A percentile compares a stretch with the other conserved stretches of the same genome.
These are phyloP conservation scores for Xyliphius kryptos DNA, from an alignment of 2,113 vertebrate species.

Conservation along the genomic window DNA sequence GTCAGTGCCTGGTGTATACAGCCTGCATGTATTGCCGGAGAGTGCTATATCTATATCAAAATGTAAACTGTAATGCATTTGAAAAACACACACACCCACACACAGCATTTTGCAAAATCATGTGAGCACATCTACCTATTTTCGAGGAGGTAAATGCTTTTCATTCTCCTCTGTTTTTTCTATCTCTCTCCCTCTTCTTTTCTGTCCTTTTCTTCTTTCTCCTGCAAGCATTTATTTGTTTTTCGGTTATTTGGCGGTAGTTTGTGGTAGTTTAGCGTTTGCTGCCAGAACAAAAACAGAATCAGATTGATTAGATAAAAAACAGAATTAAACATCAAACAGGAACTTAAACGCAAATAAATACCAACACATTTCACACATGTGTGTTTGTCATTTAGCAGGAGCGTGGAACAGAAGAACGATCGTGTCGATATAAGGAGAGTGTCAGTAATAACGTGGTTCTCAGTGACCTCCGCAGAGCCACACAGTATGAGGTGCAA, in stretches of 20 bases:
- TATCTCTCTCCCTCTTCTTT: background rate
- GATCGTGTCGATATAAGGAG: constrained; percentile 61
- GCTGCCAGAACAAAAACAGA: constrained; percentile 36
- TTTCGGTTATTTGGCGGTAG: constrained; percentile 6
- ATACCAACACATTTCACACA: background rate
- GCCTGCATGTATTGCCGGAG: too few relatives aligned
- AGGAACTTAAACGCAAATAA: constrained; percentile 12
- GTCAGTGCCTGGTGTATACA: too few relatives aligned
- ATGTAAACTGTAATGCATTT: too few relatives aligned
- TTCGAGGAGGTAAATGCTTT: background rate
- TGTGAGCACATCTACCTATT: background rate
- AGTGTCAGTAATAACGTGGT: constrained; percentile 66
- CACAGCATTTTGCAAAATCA: too few relatives aligned
- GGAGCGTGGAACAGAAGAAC: constrained; percentile 55
- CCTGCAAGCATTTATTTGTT: background rate
- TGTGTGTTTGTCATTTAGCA: constrained; percentile 15
- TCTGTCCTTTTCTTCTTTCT: background rate
- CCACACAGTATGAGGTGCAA: constrained; percentile 77
- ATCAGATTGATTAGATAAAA: constrained; percentile 34
- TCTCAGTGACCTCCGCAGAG: constrained; percentile 70
- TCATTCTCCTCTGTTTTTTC: background rate
- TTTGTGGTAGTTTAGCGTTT: constrained; percentile 3
- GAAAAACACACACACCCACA: too few relatives aligned
- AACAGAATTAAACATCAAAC: constrained; percentile 20
- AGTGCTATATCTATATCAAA: too few relatives aligned